A percentile compares a stretch with the other conserved stretches of the same genome.
phyloP scores from a whole-genome alignment of 2,113 vertebrate genomes.

The Pavo muticus region DNA sequence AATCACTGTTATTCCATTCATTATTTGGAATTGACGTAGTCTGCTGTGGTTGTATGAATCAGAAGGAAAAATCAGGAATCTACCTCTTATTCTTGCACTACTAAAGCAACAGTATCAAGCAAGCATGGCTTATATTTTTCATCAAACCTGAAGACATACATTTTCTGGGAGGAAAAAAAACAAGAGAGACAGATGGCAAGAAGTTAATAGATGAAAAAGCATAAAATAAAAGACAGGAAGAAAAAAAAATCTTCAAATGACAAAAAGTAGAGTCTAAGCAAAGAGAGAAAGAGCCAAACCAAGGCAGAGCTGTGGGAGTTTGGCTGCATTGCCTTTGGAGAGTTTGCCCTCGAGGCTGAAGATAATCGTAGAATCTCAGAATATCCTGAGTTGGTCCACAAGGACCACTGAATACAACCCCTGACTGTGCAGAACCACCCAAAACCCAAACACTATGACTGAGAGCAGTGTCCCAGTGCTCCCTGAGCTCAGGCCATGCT shows the following conservation, averaged over 20 bases:
- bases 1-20: not conserved
- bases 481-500: too few species aligned
- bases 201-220: not conserved
- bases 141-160: not conserved
- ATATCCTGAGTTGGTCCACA: not conserved
- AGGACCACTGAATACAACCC: not conserved
- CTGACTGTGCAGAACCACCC: not conserved
- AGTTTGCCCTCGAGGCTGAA: not conserved
- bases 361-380: not conserved
- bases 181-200: not conserved
- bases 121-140: not conserved
- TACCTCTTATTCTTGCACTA: not conserved
- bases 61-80: not conserved
- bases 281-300: not conserved
- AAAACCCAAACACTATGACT: not conserved
- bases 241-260: not conserved
- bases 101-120: not conserved
- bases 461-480: not conserved
- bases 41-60: not conserved
- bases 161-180: not conserved
- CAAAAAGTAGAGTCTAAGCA: not conserved
- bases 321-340: accelerated
- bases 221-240: not conserved
- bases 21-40: not conserved
- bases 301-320: not conserved